Base-by-base conservation (phyloP, 2,797 vertebrate species). In the Gambusia yucatana region DNA sequence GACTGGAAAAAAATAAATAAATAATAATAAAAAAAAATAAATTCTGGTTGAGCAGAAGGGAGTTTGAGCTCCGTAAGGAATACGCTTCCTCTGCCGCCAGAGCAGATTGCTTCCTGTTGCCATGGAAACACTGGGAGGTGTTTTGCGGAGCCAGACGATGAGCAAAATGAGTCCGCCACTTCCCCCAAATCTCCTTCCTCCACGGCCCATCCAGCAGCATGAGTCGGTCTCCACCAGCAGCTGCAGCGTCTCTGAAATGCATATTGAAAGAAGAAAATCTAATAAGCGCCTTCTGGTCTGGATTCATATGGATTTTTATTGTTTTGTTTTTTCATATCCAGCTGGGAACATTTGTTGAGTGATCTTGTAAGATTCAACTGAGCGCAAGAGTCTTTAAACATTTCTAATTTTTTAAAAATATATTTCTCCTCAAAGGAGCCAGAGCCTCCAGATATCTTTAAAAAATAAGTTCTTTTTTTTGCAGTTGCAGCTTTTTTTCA, bases 51-150 rank as follows among this genome's bases (percentile, higher is more conserved):
- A 87, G 44, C 72, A 80, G 82, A 86, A 85, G 84, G 72, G 17
- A 36, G 13, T 10, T 28, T 74, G 78, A 73, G 55, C 85, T 28
- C 81, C 84, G 74, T 44, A 1, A 87, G 91, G 90, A 87, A 75
- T 84, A 87, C 9, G 77, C 65, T 69, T 69, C 65, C 1, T 25
- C 39, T 36, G 4, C 74, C 61, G 52, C 80, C 73, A 57, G 87
- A 43, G 87, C 78, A 80, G 81, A 88, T 87, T 92, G 90, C 89
- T 92, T 93, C 86, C 80, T 86, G 94, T 95, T 94, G 84, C 93
- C 81, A 94, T 94, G 92, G 94, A 87, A 93, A 95, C 93, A 81
- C 57, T 65, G 82, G 75, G 77, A 92, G 87, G 79, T 73, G 41
- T 89, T 93, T 67, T 72, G 39, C 11, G 65, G 80, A 84, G 84